Base-by-base conservation (phyloP, 2,888 invertebrate genomes). In the Patella caerulea region DNA sequence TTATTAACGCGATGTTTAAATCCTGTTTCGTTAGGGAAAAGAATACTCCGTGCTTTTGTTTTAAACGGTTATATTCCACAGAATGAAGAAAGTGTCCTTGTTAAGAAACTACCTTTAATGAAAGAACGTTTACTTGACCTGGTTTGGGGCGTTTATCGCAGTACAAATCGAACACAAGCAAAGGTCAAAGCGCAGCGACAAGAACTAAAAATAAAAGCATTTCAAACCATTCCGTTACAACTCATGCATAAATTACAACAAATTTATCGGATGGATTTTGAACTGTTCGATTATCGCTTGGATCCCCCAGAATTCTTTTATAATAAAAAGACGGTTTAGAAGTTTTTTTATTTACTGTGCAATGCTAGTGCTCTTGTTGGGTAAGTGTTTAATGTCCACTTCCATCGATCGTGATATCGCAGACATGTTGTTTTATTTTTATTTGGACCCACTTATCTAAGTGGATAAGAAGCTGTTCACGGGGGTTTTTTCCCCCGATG, bases 241-340 rank as follows among this genome's bases (percentile, higher is more conserved):
- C 24, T 24, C 3, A 11, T 65, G 11, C 65, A 65, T 65, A 19
- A 65, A 65, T 15, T 65, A 19, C 65, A 65, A 14, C 24, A 24
- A 19, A 65, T 65, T 19, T 65, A 65, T 65, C 24, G 0, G 19
- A 24, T 24, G 19, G 65, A 65, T 65, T 65, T 65, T 19, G 24
- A 65, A 24, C 24, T 65, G 65, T 65, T 65, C 14, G 65, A 65
- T 65, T 65, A 65, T 65, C 65, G 65, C 0, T 24, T 65, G 11
- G 65, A 65, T 65, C 65, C 65, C 19, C 65, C 65, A 24, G 65
- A 65, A 65, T 24, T 65, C 19, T 65, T 65, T 65, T 65, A 65
- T 14, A 65, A 65, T 65, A 65, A 65, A 65, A 45, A 45, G 45
- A 45, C 45, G 45, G 9, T 7, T 45, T 45, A 34, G 45, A 45